Evolutionary conservation across 2,888 invertebrate species (phyloP).

Genomic region (Agrochola litura): DNA sequence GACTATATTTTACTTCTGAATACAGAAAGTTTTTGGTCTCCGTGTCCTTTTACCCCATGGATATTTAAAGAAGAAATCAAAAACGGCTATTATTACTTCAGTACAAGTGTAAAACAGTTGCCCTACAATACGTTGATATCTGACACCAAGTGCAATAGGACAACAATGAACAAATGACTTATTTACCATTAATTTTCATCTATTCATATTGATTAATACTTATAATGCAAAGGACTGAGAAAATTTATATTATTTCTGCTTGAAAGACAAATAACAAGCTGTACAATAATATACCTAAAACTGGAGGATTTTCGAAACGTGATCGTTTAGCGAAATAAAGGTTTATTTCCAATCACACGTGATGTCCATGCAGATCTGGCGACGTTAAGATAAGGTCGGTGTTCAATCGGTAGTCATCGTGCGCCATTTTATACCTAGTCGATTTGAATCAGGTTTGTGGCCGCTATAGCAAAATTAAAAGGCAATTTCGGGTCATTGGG

Average conservation of each 20-base stretch:
- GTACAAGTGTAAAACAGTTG: constrained; percentile 15
- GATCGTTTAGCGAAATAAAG: constrained; percentile 56
- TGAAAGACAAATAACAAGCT: constrained; percentile 54
- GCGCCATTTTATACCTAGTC: constrained; percentile 22
- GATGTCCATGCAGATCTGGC: constrained; percentile 51
- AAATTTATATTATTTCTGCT: constrained; percentile 64
- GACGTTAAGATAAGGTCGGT: constrained; percentile 46
- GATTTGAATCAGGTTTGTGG: constrained; percentile 19
- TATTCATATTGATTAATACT: constrained; percentile 60
- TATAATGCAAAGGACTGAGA: constrained; percentile 42
- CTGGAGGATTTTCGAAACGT: constrained; percentile 51
- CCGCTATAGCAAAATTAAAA: background rate
- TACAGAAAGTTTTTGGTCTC: constrained; percentile 20
- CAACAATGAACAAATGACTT: constrained; percentile 61
- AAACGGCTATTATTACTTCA: constrained; percentile 5
- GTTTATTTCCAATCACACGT: constrained; percentile 50
- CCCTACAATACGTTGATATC: constrained; percentile 45
- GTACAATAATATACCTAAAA: constrained; percentile 22
- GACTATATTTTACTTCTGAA: constrained; percentile 23
- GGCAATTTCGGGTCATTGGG: background rate
- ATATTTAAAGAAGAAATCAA: constrained; percentile 24
- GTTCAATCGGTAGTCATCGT: constrained; percentile 26
- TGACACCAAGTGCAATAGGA: constrained; percentile 61
- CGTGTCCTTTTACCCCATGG: constrained; percentile 14
- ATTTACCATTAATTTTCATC: constrained; percentile 64